Evolutionary conservation across 2,797 vertebrate species (phyloP).

Genomic region (Thunnus albacares): DNA sequence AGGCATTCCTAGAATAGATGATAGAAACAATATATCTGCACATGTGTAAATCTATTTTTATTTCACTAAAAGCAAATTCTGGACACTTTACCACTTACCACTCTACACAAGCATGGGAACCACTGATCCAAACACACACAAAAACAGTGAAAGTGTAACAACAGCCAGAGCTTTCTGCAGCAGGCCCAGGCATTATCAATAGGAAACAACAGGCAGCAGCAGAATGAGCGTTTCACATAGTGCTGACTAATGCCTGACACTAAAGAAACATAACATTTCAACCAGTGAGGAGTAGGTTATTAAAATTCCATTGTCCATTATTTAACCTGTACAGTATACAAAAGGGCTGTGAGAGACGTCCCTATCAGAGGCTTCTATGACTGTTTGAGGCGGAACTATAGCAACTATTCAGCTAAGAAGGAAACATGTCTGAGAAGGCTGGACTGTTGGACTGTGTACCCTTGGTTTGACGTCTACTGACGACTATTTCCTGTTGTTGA

Average conservation of each 20-base stretch:
- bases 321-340: conserved; percentile 11
- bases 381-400: neutral
- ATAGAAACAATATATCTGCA: neutral
- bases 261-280: conserved; percentile 53
- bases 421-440: neutral
- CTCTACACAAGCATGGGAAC: neutral
- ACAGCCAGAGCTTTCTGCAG: conserved; percentile 41
- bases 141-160: conserved; percentile 5
- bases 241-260: conserved; percentile 53
- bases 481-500: conserved; percentile 12
- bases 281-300: conserved; percentile 19
- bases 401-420: neutral
- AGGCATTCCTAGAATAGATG: neutral
- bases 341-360: neutral
- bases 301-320: conserved; percentile 11
- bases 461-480: too few species aligned
- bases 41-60: neutral
- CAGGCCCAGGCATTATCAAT: conserved; percentile 33
- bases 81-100: neutral
- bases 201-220: conserved; percentile 51
- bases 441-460: neutral
- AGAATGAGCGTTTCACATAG: conserved; percentile 18
- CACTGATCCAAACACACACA: conserved; percentile 17
- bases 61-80: neutral
- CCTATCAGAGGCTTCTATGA: neutral